Percentiles rank a stretch among this genome's conserved stretches.
These are phyloP conservation scores for Pocota personata DNA, from an alignment of 2,888 invertebrate species.

Conservation along the genomic window DNA sequence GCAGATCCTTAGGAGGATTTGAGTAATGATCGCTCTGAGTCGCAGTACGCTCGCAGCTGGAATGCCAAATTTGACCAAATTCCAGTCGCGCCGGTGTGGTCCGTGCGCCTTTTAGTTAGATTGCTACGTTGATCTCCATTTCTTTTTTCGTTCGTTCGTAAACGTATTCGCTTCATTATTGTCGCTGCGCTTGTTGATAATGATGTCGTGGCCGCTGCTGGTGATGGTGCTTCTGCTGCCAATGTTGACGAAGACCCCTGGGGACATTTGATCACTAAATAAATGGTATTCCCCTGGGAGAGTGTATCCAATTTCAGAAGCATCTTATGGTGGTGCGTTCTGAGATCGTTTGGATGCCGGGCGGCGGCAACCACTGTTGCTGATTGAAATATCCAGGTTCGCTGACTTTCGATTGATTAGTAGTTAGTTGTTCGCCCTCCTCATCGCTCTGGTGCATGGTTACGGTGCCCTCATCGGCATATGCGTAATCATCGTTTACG, in stretches of 20 bases:
- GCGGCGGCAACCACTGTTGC: background rate
- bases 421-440: slow-evolving; percentile 23
- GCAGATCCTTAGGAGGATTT: slow-evolving; percentile 69
- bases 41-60: slow-evolving; percentile 63
- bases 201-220: slow-evolving; percentile 51
- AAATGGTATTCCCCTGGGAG: slow-evolving; percentile 68
- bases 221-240: slow-evolving; percentile 44
- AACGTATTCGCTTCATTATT: slow-evolving; percentile 62
- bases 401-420: slow-evolving; percentile 46
- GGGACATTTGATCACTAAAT: slow-evolving; percentile 73
- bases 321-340: slow-evolving; percentile 43
- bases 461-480: background rate
- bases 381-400: slow-evolving; percentile 58
- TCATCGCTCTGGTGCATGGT: background rate
- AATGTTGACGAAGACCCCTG: slow-evolving; percentile 68
- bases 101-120: slow-evolving; percentile 50
- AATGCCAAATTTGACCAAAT: slow-evolving; percentile 73
- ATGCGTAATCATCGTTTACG: background rate
- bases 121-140: slow-evolving; percentile 58
- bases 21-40: slow-evolving; percentile 66
- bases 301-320: slow-evolving; percentile 65
- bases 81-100: slow-evolving; percentile 70
- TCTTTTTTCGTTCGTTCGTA: background rate
- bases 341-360: background rate
- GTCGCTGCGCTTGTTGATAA: slow-evolving; percentile 62